A percentile compares a stretch with the other conserved stretches of the same genome.
phyloP scores from a whole-genome alignment of 2,113 vertebrate species.

The Sander lucioperca region DNA sequence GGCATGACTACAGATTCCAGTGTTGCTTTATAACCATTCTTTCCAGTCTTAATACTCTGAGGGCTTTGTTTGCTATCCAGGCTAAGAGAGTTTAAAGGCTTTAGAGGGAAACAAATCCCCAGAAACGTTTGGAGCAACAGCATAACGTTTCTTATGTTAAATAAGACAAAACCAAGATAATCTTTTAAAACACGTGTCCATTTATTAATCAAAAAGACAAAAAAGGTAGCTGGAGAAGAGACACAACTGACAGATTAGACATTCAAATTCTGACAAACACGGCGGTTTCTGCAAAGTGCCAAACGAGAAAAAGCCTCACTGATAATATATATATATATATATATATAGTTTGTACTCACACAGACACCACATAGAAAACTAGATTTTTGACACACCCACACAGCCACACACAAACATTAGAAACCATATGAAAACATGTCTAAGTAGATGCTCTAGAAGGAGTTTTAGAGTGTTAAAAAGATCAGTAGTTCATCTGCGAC shows the following conservation, averaged over 20 bases:
- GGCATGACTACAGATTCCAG: too few relatives aligned
- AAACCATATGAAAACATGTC: constrained; percentile 57
- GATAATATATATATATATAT: constrained; percentile 43
- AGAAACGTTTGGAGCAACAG: background rate
- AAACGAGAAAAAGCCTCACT: constrained; percentile 66
- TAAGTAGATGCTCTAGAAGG: constrained; percentile 43
- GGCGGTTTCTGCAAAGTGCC: constrained; percentile 81
- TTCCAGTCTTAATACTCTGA: background rate
- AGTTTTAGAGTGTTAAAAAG: constrained; percentile 17
- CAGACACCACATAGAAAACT: constrained; percentile 68
- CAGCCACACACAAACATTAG: constrained; percentile 26
- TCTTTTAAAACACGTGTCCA: constrained; percentile 50
- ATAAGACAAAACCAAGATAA: background rate
- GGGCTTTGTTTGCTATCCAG: background rate
- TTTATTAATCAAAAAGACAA: constrained; percentile 71
- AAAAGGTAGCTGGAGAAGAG: constrained; percentile 47
- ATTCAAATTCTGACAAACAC: constrained; percentile 70
- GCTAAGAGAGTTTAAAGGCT: background rate
- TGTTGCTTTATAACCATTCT: too few relatives aligned
- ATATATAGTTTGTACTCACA: constrained; percentile 1
- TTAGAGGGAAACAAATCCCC: constrained; percentile 20
- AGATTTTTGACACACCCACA: constrained; percentile 23
- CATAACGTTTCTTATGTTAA: background rate
- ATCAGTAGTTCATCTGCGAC: constrained; percentile 76
- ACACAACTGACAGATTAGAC: constrained; percentile 60